These are phyloP conservation scores for Charina bottae DNA, from an alignment of 2,113 vertebrate species.

Conservation along the genomic window DNA sequence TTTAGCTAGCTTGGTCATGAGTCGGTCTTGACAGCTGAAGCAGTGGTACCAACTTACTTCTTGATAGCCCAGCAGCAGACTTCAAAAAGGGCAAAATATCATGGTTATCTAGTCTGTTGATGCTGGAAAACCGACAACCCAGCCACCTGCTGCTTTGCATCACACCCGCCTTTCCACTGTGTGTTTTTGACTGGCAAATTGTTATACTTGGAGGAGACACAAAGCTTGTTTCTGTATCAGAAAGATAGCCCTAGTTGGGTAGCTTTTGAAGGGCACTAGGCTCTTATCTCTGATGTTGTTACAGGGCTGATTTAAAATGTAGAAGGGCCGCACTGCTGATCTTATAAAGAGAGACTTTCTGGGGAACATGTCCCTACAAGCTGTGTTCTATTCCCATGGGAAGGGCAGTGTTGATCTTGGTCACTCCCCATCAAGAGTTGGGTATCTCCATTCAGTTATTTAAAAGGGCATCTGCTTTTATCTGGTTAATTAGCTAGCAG, in stretches of 20 bases:
- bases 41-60: background rate
- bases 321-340: constrained; percentile 15
- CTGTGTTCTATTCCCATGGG: background rate
- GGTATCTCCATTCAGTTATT: background rate
- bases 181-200: background rate
- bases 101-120: background rate
- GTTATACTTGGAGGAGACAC: constrained; percentile 38
- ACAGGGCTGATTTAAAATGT: constrained; percentile 38
- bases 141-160: constrained; percentile 13
- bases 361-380: background rate
- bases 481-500: background rate
- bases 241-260: constrained; percentile 42
- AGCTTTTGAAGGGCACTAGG: constrained; percentile 38
- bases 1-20: background rate
- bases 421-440: background rate
- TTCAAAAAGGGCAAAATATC: background rate
- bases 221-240: background rate
- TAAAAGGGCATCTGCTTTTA: background rate
- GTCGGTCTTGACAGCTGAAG: fast-evolving
- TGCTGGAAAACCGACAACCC: constrained; percentile 34
- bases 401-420: background rate
- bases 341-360: fast-evolving
- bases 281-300: constrained; percentile 42
- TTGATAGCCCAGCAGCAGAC: background rate
- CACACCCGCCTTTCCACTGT: constrained; percentile 18